phyloP scores from a whole-genome alignment of 2,888 invertebrate species.

The Muschampia plurimacula region DNA sequence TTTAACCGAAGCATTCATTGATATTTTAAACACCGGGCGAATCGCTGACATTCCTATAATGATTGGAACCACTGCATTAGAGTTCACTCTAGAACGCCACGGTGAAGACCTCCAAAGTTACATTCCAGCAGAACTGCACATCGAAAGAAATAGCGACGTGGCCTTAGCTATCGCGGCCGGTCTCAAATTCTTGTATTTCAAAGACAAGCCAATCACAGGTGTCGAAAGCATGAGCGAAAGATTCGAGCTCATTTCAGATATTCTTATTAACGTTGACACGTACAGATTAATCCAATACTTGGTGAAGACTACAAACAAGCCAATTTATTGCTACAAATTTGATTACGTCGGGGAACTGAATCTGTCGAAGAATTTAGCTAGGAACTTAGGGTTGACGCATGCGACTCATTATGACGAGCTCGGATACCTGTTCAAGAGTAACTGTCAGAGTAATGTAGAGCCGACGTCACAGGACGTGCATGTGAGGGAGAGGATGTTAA shows the following conservation, averaged over 20 bases:
- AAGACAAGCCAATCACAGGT: slow-evolving; percentile 53
- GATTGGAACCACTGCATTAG: slow-evolving; percentile 68
- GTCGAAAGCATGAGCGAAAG: slow-evolving; percentile 63
- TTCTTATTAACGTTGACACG: slow-evolving; percentile 60
- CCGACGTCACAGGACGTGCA: slow-evolving; percentile 68
- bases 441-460: slow-evolving; percentile 62
- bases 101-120: slow-evolving; percentile 65
- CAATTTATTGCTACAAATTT: slow-evolving; percentile 74
- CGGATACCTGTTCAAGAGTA: slow-evolving; percentile 72
- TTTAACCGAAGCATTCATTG: slow-evolving; percentile 66
- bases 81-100: slow-evolving; percentile 56
- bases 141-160: slow-evolving; percentile 63
- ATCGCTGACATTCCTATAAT: slow-evolving; percentile 70
- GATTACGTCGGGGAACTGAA: slow-evolving; percentile 75
- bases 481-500: slow-evolving; percentile 73
- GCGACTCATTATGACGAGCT: slow-evolving; percentile 73
- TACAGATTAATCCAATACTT: slow-evolving; percentile 72
- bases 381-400: slow-evolving; percentile 54
- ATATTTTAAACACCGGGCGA: slow-evolving; percentile 70
- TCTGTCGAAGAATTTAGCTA: slow-evolving; percentile 52
- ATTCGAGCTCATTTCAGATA: slow-evolving; percentile 67
- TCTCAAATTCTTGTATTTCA: slow-evolving; percentile 68
- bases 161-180: slow-evolving; percentile 61
- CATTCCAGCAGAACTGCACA: slow-evolving; percentile 66
- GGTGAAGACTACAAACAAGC: slow-evolving; percentile 65